A percentile compares a stretch with the other conserved stretches of the same genome.
Evolutionary conservation across 2,797 vertebrate species (phyloP).

Genomic region (Schizopygopsis malacanthus): DNA sequence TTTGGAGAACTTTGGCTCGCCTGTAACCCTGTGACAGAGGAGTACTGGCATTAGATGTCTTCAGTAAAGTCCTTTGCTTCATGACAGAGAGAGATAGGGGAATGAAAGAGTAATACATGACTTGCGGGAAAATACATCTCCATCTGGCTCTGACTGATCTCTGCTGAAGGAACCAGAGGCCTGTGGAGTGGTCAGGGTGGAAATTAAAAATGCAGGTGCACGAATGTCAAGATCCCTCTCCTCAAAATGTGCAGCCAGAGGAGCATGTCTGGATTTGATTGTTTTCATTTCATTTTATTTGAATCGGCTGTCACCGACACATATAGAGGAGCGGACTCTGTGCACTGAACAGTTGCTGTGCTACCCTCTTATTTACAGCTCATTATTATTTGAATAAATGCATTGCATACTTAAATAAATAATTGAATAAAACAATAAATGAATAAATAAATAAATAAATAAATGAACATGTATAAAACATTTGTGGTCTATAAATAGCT

Average conservation of each 20-base stretch:
- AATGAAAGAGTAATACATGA: slow-evolving; percentile 48
- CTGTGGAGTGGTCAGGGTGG: slow-evolving; percentile 24
- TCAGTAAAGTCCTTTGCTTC: slow-evolving; percentile 31
- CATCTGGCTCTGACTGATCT: slow-evolving; percentile 52
- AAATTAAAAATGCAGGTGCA: slow-evolving; percentile 49
- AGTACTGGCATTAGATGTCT: slow-evolving; percentile 27
- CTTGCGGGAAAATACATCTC: slow-evolving; percentile 46
- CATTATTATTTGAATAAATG: slow-evolving; percentile 1
- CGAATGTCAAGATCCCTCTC: slow-evolving; percentile 32
- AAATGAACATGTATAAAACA: neutral
- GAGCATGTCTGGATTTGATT: slow-evolving; percentile 13
- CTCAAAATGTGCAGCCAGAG: slow-evolving; percentile 40
- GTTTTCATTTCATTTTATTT: neutral
- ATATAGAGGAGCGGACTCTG: neutral
- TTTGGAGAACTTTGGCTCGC: neutral
- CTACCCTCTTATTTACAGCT: neutral
- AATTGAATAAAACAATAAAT: too few relatives aligned
- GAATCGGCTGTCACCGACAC: neutral
- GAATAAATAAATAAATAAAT: too few relatives aligned
- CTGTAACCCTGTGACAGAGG: slow-evolving; percentile 7
- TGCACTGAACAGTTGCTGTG: neutral
- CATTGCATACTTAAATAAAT: too few relatives aligned
- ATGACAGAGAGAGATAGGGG: slow-evolving; percentile 29
- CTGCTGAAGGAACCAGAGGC: slow-evolving; percentile 23
- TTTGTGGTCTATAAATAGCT: neutral